These are phyloP conservation scores for Tolmerus cingulatus DNA, from an alignment of 2,888 invertebrate genomes.

Conservation along the genomic window DNA sequence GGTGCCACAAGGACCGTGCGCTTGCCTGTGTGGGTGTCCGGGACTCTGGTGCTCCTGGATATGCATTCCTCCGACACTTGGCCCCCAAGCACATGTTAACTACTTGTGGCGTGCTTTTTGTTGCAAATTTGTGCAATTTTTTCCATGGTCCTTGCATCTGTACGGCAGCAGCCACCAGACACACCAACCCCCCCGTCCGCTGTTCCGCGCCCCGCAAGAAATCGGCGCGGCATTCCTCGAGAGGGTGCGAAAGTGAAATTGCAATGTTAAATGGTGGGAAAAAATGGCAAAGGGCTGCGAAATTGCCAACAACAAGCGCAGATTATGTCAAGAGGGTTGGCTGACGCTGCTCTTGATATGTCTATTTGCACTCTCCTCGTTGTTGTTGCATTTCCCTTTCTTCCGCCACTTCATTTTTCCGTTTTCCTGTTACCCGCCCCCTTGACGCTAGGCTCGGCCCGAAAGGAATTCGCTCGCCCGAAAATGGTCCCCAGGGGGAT, in stretches of 20 bases:
- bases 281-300: constrained; percentile 41
- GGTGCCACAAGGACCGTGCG: neutral
- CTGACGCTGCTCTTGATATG: constrained; percentile 37
- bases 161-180: neutral
- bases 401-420: constrained; percentile 26
- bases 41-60: neutral
- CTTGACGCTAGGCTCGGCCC: neutral
- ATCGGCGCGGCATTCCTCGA: constrained; percentile 39
- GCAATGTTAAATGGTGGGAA: constrained; percentile 42
- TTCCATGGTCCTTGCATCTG: constrained; percentile 20
- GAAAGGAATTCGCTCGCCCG: neutral
- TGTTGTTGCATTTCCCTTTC: constrained; percentile 36
- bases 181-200: neutral
- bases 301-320: constrained; percentile 40
- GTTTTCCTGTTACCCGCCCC: constrained; percentile 2
- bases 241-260: constrained; percentile 43
- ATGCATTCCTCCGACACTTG: constrained; percentile 40
- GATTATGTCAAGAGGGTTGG: constrained; percentile 39
- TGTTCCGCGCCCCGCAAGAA: constrained; percentile 1
- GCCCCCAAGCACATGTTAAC: constrained; percentile 42
- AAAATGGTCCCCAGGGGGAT: neutral
- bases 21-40: neutral
- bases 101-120: constrained; percentile 41
- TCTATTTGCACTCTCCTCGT: constrained; percentile 35
- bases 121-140: constrained; percentile 30